Conservation (phyloP, 1,140 invertebrate genomes). For the Cephus cinctus region DNA sequence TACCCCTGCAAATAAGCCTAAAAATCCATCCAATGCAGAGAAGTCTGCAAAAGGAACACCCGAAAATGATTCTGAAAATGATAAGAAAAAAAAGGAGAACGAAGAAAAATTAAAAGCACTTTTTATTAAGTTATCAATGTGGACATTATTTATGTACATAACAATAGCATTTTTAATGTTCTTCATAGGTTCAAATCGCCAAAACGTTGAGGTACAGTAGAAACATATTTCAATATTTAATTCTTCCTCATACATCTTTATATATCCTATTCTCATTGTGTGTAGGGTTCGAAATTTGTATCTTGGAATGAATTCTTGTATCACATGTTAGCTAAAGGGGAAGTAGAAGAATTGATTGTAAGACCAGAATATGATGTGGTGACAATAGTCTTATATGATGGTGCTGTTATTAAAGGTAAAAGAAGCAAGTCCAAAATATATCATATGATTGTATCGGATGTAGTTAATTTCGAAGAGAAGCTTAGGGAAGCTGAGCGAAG, state of each 20-base stretch:
- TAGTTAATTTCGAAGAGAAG: constrained; percentile 84
- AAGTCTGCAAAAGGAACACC: constrained; percentile 4
- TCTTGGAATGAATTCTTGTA: constrained; percentile 96
- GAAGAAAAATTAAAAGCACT: constrained; percentile 10
- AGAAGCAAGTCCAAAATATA: constrained; percentile 57
- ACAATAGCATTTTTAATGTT: too few relatives aligned
- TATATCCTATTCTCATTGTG: too few relatives aligned
- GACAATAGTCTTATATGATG: constrained; percentile 78
- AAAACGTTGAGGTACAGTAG: too few relatives aligned
- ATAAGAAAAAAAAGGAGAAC: constrained; percentile 9
- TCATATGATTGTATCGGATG: constrained; percentile 82
- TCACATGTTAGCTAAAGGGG: constrained; percentile 88
- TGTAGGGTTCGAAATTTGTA: constrained; percentile 50
- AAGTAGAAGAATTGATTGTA: constrained; percentile 86
- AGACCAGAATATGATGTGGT: constrained; percentile 81
- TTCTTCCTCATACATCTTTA: too few relatives aligned
- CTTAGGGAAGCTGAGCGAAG: constrained; percentile 76
- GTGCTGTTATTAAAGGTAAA: constrained; percentile 84
- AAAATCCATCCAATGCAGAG: constrained; percentile 2
- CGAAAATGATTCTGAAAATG: constrained; percentile 10
- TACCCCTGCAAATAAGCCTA: constrained; percentile 11
- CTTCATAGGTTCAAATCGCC: too few relatives aligned
- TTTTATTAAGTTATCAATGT: constrained; percentile 13
- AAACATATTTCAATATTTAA: too few relatives aligned
- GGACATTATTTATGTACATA: not conserved